phyloP scores from a whole-genome alignment of 2,888 invertebrate genomes.

The Ernsta delagoae region DNA sequence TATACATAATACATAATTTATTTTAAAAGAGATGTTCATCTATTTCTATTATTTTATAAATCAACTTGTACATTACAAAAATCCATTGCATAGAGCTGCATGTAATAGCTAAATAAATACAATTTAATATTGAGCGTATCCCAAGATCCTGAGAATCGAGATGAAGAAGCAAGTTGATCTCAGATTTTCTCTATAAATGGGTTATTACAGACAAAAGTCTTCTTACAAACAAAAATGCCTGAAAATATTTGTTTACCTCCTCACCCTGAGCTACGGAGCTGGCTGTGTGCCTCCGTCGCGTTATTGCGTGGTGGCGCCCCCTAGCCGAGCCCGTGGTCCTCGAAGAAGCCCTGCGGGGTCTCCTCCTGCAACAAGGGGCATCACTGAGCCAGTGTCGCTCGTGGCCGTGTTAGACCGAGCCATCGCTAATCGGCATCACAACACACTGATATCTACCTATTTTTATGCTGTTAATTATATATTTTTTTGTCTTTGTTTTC shows the following conservation, averaged over 20 bases:
- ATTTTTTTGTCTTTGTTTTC: background rate
- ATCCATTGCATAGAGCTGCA: too few species aligned
- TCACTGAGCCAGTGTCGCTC: constrained; percentile 83
- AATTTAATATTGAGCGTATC: too few species aligned
- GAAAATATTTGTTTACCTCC: constrained; percentile 3
- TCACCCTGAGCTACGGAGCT: background rate
- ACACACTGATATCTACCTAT: background rate
- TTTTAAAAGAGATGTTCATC: too few species aligned
- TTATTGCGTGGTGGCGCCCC: background rate
- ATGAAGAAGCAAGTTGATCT: too few species aligned
- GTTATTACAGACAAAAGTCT: too few species aligned
- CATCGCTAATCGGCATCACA: constrained; percentile 63
- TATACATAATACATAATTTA: too few species aligned
- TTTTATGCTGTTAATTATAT: background rate
- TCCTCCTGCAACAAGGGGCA: constrained; percentile 95
- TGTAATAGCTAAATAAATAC: too few species aligned
- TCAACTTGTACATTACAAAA: too few species aligned
- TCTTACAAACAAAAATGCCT: background rate
- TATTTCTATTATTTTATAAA: too few species aligned
- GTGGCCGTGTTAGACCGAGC: constrained; percentile 74
- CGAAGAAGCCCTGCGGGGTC: constrained; percentile 99
- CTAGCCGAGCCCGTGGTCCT: constrained; percentile 99
- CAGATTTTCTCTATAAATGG: too few species aligned
- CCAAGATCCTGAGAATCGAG: too few species aligned
- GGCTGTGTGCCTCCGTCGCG: too few species aligned